These are phyloP conservation scores for Python bivittatus DNA, from an alignment of 2,113 vertebrate species.

Conservation along the genomic window DNA sequence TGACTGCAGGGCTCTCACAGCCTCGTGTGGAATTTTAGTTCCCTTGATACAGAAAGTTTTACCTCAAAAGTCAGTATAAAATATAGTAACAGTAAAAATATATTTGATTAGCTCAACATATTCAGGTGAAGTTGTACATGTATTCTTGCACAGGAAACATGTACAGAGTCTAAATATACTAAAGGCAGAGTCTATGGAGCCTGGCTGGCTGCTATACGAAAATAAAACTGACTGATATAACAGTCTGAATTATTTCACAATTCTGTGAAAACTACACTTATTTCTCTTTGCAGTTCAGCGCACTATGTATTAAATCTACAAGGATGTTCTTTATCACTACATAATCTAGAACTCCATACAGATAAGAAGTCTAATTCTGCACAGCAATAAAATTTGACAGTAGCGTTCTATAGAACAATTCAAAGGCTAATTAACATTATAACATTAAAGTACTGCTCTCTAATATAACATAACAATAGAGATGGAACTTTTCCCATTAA, in stretches of 20 bases:
- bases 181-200: no score
- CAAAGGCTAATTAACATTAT: neutral
- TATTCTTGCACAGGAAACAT: neutral
- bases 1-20: neutral
- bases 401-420: neutral
- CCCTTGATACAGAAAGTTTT: neutral
- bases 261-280: neutral
- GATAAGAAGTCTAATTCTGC: neutral
- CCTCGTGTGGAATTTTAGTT: neutral
- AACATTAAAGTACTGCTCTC: neutral
- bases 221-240: neutral
- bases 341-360: neutral
- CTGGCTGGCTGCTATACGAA: neutral
- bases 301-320: no score
- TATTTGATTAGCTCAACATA: neutral
- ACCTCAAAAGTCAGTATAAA: neutral
- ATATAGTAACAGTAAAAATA: neutral
- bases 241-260: neutral
- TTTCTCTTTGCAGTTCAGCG: neutral
- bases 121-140: neutral
- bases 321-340: neutral
- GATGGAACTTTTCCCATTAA: neutral
- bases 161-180: neutral
- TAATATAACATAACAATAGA: neutral
- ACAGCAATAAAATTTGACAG: neutral